phyloP scores from a whole-genome alignment of 2,113 vertebrate genomes.

The Bostrychus sinensis region DNA sequence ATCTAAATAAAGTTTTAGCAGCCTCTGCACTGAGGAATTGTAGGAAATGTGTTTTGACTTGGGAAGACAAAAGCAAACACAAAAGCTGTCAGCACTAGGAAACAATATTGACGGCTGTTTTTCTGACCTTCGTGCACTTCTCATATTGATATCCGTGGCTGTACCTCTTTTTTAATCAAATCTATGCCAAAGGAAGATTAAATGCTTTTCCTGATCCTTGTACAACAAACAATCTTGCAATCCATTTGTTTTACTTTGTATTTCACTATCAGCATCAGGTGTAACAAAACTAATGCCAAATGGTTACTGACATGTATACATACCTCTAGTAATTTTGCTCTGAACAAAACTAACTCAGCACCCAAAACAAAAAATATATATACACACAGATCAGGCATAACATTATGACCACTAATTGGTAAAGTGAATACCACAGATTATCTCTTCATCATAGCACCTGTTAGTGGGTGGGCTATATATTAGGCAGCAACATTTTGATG shows the following conservation, averaged over 20 bases:
- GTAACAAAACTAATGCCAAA: no score
- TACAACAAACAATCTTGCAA: neutral
- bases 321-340: no score
- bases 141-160: neutral
- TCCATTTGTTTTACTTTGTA: neutral
- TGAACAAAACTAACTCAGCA: no score
- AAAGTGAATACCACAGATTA: no score
- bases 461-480: no score
- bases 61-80: neutral
- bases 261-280: neutral
- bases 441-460: no score
- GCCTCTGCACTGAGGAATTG: slow-evolving; percentile 3
- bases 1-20: neutral
- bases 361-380: no score
- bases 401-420: no score
- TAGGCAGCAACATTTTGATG: no score
- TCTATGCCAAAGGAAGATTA: slow-evolving; percentile 1
- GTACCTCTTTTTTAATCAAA: slow-evolving; percentile 10
- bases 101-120: neutral
- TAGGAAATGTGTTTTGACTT: no score
- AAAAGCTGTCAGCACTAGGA: neutral
- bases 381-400: no score
- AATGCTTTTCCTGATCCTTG: neutral
- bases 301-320: no score
- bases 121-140: neutral